Conservation (phyloP, 2,113 vertebrate genomes). For the Hypanus sabinus region DNA sequence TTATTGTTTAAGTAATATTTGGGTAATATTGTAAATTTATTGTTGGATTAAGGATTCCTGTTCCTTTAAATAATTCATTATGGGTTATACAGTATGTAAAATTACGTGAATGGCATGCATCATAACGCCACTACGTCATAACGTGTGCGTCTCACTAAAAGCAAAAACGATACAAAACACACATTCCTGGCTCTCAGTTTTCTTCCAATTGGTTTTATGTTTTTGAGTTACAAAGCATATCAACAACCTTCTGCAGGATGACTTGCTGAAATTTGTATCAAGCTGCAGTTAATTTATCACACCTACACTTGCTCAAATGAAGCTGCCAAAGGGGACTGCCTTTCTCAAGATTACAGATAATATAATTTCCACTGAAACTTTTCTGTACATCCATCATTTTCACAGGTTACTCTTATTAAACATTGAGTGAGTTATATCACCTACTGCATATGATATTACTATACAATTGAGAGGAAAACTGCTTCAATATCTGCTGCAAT, state of each 20-base stretch:
- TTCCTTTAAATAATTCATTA: too few species aligned
- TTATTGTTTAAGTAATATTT: too few species aligned
- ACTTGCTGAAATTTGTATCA: neutral
- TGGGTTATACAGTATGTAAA: too few species aligned
- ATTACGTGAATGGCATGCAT: too few species aligned
- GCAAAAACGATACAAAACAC: too few species aligned
- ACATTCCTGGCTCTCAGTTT: too few species aligned
- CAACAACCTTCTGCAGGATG: neutral
- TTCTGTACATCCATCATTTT: neutral
- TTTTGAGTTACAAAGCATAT: too few species aligned
- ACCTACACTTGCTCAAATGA: neutral
- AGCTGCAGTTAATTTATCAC: neutral
- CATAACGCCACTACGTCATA: too few species aligned
- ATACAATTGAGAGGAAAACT: neutral
- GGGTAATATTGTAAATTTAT: too few species aligned
- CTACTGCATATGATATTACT: neutral
- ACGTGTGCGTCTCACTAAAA: too few species aligned
- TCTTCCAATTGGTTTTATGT: too few species aligned
- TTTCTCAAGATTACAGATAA: neutral
- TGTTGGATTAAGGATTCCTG: too few species aligned
- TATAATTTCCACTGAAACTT: neutral
- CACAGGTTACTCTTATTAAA: slow-evolving; percentile 10
- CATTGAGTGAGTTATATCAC: neutral
- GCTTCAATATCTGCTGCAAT: neutral
- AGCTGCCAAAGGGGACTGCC: neutral